A percentile compares a stretch with the other conserved stretches of the same genome.
Evolutionary conservation across 2,113 vertebrate species (phyloP).

Genomic region (Notarius quadriscutis): DNA sequence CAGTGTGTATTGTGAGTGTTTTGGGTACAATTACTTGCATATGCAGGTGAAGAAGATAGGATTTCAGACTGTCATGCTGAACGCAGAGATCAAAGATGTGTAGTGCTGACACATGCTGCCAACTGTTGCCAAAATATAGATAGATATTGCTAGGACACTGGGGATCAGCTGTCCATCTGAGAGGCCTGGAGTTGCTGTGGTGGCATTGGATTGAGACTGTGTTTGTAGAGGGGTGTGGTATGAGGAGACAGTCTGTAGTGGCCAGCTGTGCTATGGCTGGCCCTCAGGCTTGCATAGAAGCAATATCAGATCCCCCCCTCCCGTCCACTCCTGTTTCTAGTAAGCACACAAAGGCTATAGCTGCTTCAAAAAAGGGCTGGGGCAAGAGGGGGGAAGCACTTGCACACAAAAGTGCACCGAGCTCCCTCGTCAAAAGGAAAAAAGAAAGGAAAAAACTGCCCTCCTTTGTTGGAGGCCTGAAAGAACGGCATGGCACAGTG

Average conservation of each 20-base stretch:
- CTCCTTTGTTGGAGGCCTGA: slow-evolving; percentile 59
- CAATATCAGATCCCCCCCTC: slow-evolving; percentile 62
- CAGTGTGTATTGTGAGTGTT: slow-evolving; percentile 10
- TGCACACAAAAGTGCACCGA: slow-evolving; percentile 65
- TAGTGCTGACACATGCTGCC: slow-evolving; percentile 45
- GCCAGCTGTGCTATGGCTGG: slow-evolving; percentile 55
- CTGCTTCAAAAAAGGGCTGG: slow-evolving; percentile 56
- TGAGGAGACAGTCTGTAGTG: slow-evolving; percentile 42
- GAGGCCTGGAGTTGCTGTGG: not conserved
- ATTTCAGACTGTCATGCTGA: slow-evolving; percentile 35
- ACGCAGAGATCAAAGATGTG: slow-evolving; percentile 38
- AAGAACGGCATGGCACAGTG: slow-evolving; percentile 64
- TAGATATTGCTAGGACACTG: slow-evolving; percentile 52
- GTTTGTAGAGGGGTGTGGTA: slow-evolving; percentile 32
- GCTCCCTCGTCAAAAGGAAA: slow-evolving; percentile 52
- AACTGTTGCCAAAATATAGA: slow-evolving; percentile 68
- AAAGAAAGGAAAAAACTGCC: slow-evolving; percentile 43
- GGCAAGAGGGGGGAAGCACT: slow-evolving; percentile 42
- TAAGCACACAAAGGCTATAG: slow-evolving; percentile 66
- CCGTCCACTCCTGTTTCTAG: slow-evolving; percentile 31
- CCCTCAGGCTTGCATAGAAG: slow-evolving; percentile 45
- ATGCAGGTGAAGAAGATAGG: slow-evolving; percentile 40
- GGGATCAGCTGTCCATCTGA: slow-evolving; percentile 35
- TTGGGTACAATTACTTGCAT: slow-evolving; percentile 29
- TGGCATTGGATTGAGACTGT: slow-evolving; percentile 34